Evolutionary conservation across 2,888 invertebrate genomes (phyloP), one percentile per base, ranked within the genome.

Genomic region (Galeruca laticollis): DNA sequence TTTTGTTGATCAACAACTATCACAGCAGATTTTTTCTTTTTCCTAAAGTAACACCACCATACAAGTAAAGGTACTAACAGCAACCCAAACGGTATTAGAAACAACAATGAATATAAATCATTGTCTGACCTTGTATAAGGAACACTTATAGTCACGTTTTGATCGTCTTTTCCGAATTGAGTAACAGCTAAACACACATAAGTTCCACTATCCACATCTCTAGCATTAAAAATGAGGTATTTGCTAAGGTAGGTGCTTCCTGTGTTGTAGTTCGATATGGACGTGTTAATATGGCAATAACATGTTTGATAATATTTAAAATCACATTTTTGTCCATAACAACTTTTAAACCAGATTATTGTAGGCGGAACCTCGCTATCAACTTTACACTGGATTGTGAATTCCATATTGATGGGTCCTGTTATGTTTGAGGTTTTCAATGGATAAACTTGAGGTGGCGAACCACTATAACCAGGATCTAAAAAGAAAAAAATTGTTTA

Each of bases 271-370:
- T 76, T 77, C 8, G 78, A 70, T 3, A 77, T 73, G 4, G 76
- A 70, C 1, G 71, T 68, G 59, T 79, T 80, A 26, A 82, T 78
- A 63, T 80, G 80, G 60, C 81, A 81, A 67, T 82, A 83, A 65
- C 80, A 82, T 26, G 76, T 76, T 56, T 78, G 77, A 20, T 78
- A 76, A 64, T 81, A 80, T 52, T 76, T 72, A 18, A 83, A 77
- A 64, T 83, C 82, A 71, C 83, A 82, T 59, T 78, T 81, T 18
- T 73, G 73, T 6, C 77, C 79, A 68, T 79, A 79, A 63, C 83
- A 82, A 72, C 81, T 81, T 72, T 84, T 84, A 69, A 84, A 82
- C 85, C 85, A 85, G 68, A 81, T 79, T 47, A 85, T 82, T 56
- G 77, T 77, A 0, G 83, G 83, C 0, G 81, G 82, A 15, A 79